Evolutionary conservation across 2,888 invertebrate genomes (phyloP).

Genomic region (Macrosiphum euphorbiae): DNA sequence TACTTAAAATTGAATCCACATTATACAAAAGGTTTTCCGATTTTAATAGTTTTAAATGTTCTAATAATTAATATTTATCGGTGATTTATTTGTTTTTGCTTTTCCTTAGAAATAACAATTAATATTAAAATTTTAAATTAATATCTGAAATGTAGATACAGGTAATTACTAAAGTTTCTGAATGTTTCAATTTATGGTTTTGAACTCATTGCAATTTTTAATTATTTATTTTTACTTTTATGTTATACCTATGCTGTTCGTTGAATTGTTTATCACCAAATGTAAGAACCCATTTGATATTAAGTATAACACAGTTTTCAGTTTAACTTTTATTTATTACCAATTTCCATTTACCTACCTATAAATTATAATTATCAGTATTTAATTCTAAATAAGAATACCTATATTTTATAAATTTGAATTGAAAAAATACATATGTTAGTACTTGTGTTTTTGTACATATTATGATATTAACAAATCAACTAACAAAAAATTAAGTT

Average conservation of each 20-base stretch:
- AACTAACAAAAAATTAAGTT: neutral
- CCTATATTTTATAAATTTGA: neutral
- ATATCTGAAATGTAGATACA: neutral
- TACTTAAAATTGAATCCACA: neutral
- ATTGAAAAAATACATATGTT: neutral
- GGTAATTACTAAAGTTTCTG: neutral
- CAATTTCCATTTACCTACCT: neutral
- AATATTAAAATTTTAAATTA: neutral
- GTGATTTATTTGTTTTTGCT: neutral
- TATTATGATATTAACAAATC: neutral
- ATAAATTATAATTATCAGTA: neutral
- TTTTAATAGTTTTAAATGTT: neutral
- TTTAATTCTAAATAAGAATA: neutral
- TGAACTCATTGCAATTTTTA: neutral
- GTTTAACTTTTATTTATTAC: neutral
- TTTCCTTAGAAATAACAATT: neutral
- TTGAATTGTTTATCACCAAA: neutral
- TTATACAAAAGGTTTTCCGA: neutral
- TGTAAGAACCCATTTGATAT: neutral
- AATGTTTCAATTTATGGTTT: neutral
- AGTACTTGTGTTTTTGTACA: neutral
- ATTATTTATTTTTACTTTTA: neutral
- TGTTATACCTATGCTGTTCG: neutral
- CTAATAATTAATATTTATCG: neutral
- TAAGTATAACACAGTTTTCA: neutral